Base-by-base conservation (phyloP, 2,888 invertebrate species). In the Patella ulyssiponensis region DNA sequence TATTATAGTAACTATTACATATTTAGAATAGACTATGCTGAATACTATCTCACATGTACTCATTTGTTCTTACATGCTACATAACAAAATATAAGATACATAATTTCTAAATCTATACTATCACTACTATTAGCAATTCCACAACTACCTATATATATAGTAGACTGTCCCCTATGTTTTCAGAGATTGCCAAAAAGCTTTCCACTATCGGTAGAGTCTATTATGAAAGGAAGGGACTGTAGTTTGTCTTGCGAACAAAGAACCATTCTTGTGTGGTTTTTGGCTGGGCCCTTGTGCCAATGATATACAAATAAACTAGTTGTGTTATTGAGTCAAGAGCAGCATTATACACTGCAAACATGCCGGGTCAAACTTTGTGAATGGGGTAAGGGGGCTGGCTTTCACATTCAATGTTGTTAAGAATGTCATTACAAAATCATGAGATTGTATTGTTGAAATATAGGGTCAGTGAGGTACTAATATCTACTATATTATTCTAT, bases 301-400 rank as follows among this genome's bases (percentile, higher is more conserved):
- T 64, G 20, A 64, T 20, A 20, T 12, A 64, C 64, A 64, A 64
- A 64, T 64, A 64, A 64, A 64, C 12, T 20, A 64, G 64, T 23
- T 15, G 64, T 23, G 64, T 64, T 64, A 64, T 64, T 64, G 64
- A 64, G 64, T 64, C 64, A 64, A 64, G 64, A 64, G 64, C 23
- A 23, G 64, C 20, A 64, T 64, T 64, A 64, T 64, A 64, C 64
- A 64, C 64, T 64, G 64, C 64, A 64, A 64, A 64, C 64, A 64
- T 64, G 64, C 23, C 64, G 23, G 64, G 64, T 64, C 64, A 64
- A 64, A 11, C 23, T 64, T 20, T 23, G 23, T 64, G 64, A 64
- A 64, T 64, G 64, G 23, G 23, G 23, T 23, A 64, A 64, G 23
- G 64, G 64, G 64, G 20, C 64, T 20, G 64, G 64, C 64, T 64